Evolutionary conservation across 2,113 vertebrate species (phyloP), one percentile per base, ranked within the genome.

Genomic region (Pogonocichla stellata): DNA sequence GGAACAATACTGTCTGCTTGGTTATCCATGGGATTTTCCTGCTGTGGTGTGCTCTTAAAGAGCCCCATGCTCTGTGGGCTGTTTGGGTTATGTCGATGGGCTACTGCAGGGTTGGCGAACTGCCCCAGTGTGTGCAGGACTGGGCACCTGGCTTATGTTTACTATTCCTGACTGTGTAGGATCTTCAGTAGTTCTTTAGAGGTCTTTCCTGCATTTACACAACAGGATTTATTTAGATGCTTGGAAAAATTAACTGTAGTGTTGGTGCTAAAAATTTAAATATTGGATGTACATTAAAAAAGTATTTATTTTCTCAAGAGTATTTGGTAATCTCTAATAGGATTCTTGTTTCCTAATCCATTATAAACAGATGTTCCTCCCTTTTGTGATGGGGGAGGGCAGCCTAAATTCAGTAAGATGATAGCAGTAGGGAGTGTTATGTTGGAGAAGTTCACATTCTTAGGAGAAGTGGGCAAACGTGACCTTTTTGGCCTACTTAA

Each of bases 271-370:
- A 77, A 74, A 72, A 48, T 20, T 18, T 57, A 75, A 88, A 31
- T 82, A 78, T 31, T 93, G 12, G 26, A 43, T 93, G 78, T 81
- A 48, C 7, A 16, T 92, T 84, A 40, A 80, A 92, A 78, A 67
- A 78, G 29, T 67, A 36, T 81, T 71, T 85, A 66, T 94, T 95
- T 93, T 87, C 53, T 86, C 38, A 57, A 48, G 43, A 54, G 42
- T 86, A 40, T 82, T 92, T 73, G 36, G 26, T 86, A 78, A 53
- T 94, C 78, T 92, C 51, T 95, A 89, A 94, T 70, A 80, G 85
- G 81, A 89, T 96, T 83, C 75, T 89, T 84, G 28, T 73, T 89
- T 94, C 54, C 79, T 95, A 77, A 96, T 94, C 85, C 54, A 28
- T 82, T 92, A 45, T 66, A 91, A 88, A 80, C 79, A 93, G 83